Conservation (phyloP, 64 coral and sea anemone species). For the Montipora efflorescens region DNA sequence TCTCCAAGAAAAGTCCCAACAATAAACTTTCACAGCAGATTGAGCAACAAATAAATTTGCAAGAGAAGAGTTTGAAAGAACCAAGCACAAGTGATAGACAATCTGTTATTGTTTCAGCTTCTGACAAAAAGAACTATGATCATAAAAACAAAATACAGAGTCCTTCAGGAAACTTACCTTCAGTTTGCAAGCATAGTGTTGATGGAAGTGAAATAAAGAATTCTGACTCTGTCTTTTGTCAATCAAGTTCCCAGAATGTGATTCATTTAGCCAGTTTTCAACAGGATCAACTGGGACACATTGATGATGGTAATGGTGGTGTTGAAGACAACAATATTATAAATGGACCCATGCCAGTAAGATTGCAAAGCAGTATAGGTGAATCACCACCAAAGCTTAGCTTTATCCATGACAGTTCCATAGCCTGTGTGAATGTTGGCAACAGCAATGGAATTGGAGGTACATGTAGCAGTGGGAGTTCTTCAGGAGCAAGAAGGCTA, state of each 20-base stretch:
- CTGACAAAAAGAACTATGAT: neutral
- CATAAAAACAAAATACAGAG: neutral
- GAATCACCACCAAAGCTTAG: slow-evolving; percentile 65
- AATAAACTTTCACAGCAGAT: neutral
- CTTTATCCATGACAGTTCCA: slow-evolving; percentile 90
- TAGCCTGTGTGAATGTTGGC: slow-evolving; percentile 91
- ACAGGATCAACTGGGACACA: neutral
- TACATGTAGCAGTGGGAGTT: neutral
- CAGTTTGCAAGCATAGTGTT: neutral
- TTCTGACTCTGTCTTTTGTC: neutral
- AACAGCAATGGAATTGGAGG: slow-evolving; percentile 53
- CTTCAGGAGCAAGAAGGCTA: neutral
- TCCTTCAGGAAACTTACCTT: neutral
- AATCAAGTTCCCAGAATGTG: neutral
- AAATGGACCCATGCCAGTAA: too few species aligned
- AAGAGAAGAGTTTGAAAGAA: neutral
- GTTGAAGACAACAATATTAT: too few species aligned
- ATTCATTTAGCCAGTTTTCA: neutral
- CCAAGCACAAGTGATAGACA: neutral
- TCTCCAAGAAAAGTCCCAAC: neutral
- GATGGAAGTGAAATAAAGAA: neutral
- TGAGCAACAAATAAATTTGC: neutral
- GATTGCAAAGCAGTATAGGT: neutral
- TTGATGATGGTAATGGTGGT: neutral
- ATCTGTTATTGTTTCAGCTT: slow-evolving; percentile 18